Conservation (phyloP, 2,797 vertebrate species). For the Acanthornis magna region DNA sequence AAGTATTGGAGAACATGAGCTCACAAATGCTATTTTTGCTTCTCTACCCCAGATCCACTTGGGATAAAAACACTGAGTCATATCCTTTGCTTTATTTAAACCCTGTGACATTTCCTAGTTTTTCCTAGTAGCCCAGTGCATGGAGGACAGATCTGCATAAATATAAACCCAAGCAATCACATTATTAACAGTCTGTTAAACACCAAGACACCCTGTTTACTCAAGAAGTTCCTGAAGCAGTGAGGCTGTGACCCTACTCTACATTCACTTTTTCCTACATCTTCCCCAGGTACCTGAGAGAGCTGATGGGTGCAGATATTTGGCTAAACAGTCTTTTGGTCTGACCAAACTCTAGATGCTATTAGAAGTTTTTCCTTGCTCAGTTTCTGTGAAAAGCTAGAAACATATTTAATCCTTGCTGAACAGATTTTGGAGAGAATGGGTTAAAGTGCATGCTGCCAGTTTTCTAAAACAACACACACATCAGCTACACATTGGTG, state of each 20-base stretch:
- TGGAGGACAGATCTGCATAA: not conserved
- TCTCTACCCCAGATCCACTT: not conserved
- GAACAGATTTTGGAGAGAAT: not conserved
- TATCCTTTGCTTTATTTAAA: not conserved
- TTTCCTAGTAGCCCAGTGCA: not conserved
- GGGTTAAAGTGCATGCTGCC: not conserved
- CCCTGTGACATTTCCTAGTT: not conserved
- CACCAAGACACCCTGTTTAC: not conserved
- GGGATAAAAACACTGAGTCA: not conserved
- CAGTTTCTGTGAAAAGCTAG: not conserved
- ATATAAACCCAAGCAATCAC: not conserved
- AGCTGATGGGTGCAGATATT: not conserved
- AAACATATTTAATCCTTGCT: not conserved
- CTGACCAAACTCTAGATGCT: not conserved
- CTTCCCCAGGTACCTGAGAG: not conserved
- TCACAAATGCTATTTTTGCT: not conserved
- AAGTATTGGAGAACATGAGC: not conserved
- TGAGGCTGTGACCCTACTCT: not conserved
- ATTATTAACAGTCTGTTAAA: not conserved
- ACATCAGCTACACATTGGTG: not conserved
- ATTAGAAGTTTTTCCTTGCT: not conserved
- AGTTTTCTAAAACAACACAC: not conserved
- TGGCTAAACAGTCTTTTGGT: not conserved
- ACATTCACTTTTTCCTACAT: not conserved
- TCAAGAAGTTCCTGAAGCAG: not conserved